These are phyloP conservation scores for Apostichopus leukothele DNA, from an alignment of 53 echinoderm and acorn worm genomes.

Conservation along the genomic window DNA sequence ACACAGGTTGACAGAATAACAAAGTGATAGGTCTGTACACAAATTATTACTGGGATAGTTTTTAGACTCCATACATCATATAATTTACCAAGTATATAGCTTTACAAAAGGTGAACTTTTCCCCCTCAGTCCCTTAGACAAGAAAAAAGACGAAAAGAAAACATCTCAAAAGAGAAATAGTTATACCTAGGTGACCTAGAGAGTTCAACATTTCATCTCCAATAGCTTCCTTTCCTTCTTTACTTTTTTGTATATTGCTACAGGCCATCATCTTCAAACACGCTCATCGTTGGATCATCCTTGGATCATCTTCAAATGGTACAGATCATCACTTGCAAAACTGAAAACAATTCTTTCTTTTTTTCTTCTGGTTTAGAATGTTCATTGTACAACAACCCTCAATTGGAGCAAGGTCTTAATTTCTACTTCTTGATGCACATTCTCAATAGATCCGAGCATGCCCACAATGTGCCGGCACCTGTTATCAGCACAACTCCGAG, in stretches of 20 bases:
- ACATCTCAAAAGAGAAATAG: too few relatives aligned
- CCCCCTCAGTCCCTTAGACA: too few relatives aligned
- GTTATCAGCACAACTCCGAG: conserved; percentile 38
- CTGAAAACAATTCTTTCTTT: background rate
- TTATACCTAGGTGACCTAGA: too few relatives aligned
- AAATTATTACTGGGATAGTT: too few relatives aligned
- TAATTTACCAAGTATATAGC: too few relatives aligned
- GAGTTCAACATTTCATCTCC: too few relatives aligned
- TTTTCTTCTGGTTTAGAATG: background rate
- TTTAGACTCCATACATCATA: too few relatives aligned
- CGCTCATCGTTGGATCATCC: background rate
- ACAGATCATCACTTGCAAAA: background rate
- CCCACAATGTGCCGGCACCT: conserved; percentile 55
- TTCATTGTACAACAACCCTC: background rate
- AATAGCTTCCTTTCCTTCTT: too few relatives aligned
- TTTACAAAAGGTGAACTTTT: too few relatives aligned
- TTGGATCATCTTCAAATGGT: background rate
- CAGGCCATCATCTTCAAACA: background rate
- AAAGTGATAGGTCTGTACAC: too few relatives aligned
- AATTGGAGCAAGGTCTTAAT: background rate
- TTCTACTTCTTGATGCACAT: background rate
- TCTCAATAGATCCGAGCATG: conserved; percentile 46
- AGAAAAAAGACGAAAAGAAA: too few relatives aligned
- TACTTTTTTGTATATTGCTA: background rate
- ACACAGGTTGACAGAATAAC: too few relatives aligned